phyloP scores from a whole-genome alignment of 1,140 invertebrate genomes.

The Lasioglossum albipes region DNA sequence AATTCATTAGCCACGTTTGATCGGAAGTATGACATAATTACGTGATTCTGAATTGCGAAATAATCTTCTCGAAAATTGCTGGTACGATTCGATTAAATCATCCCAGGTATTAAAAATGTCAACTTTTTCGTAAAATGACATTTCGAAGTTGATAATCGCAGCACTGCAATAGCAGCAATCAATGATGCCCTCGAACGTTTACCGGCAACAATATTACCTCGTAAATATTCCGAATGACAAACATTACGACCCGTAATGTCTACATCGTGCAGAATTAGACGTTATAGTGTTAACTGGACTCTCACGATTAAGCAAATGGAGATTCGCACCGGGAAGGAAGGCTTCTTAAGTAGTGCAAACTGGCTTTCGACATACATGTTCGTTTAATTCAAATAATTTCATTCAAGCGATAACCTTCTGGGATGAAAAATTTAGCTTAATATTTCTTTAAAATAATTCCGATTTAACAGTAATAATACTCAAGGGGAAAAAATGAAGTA shows the following conservation, averaged over 20 bases:
- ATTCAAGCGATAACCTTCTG: background rate
- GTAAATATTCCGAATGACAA: background rate
- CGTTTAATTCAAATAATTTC: background rate
- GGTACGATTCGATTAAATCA: too few species aligned
- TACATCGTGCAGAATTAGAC: too few species aligned
- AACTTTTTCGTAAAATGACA: background rate
- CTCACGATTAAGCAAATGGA: slow-evolving; percentile 11
- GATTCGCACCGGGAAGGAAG: too few species aligned
- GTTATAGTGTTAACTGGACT: background rate
- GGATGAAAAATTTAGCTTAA: too few species aligned
- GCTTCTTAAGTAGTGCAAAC: slow-evolving; percentile 15
- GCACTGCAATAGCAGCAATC: background rate
- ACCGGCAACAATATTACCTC: background rate
- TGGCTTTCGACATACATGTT: background rate
- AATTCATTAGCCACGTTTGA: background rate
- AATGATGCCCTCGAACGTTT: background rate
- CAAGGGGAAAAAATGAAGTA: too few species aligned
- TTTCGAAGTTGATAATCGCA: slow-evolving; percentile 1
- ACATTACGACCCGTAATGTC: background rate
- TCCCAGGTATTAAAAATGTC: background rate
- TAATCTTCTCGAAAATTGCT: too few species aligned
- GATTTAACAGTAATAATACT: too few species aligned
- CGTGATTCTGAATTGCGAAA: background rate
- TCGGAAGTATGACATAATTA: background rate
- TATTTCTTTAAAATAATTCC: too few species aligned